Evolutionary conservation across 2,888 invertebrate genomes (phyloP), one percentile per base, ranked within the genome.

Genomic region (Drepanosiphum platanoidis): DNA sequence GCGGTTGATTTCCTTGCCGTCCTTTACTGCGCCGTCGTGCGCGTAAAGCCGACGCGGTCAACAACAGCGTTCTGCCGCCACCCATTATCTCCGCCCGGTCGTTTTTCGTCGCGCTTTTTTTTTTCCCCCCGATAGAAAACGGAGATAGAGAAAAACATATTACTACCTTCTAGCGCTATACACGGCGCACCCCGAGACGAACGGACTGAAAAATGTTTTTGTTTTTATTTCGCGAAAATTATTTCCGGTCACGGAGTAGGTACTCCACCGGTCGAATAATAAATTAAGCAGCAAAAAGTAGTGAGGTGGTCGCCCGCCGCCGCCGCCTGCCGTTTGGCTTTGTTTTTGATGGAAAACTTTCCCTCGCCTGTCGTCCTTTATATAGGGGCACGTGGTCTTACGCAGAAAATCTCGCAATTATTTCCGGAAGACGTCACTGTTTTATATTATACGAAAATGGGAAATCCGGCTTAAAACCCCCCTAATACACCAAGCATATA

Each of bases 171-270:
- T 27, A n/a, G n/a, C n/a, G n/a, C n/a, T n/a, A n/a, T n/a, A n/a
- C n/a, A 1, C 13, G 8, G 42, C 13, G 34, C 32, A 46, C 74
- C 11, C 46, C 0, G 0, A 9, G 3, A 32, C 0, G 34, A 74
- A 32, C 5, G 11, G n/a, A 36, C 27, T 15, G 9, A 36, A 36
- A 36, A 74, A 42, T 66, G 36, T 68, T 74, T 68, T 74, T 46
- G 13, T 70, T 75, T 80, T 71, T n/a, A 82, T 82, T 64, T 15
- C 7, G 36, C 39, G 30, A 75, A 46, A 75, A 68, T 84, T 39
- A 77, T 58, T 58, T 39, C 22, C 39, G 32, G 18, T 75, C 68
- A 77, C n/a, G 30, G 39, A 75, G 18, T n/a, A n/a, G n/a, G n/a
- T 22, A 32, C 13, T 61, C 13, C 13, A 1, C 34, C 3, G 34